Evolutionary conservation across 2,888 invertebrate species (phyloP), one percentile per base, ranked within the genome.

Genomic region (Oxytorus armatus): DNA sequence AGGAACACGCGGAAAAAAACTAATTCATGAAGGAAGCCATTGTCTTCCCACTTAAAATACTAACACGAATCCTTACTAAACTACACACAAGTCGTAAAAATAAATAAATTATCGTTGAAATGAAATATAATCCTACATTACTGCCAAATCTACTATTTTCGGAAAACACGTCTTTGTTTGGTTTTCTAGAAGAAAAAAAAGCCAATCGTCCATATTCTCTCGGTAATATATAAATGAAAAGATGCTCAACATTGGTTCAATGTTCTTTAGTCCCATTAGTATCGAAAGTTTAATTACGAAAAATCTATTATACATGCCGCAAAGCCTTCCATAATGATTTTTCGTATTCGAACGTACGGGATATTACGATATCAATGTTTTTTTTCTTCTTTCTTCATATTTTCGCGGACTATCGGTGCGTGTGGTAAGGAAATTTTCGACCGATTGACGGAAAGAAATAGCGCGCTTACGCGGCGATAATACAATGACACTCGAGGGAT

Each of bases 401-500:
- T 29, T 2, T 5, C 29, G 29, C 3, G 0, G 49, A 49, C 16
- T 44, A 14, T 44, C 44, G n/a, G 49, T 2, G 8, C 8, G 18
- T 49, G 49, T 18, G 59, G 18, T 59, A n/a, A n/a, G n/a, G n/a
- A n/a, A n/a, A n/a, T n/a, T n/a, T n/a, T 21, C n/a, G 33, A 1
- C 8, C 49, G 2, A 51, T 5, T 39, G 33, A 39, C 5, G 0
- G 11, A 23, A 25, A 18, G 8, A 3, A 47, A 16, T 47, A 53
- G 29, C 33, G 36, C 7, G 16, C 4, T 65, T 65, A 1, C 8
- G 8, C 33, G 29, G 21, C 29, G 59, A 61, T 8, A 11, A 61
- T 55, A 25, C 29, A 42, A 69, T 14, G 42, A 44, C 33, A 29
- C 18, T 57, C 57, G 51, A 53, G 39, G 51, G 39, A 65, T 36